Evolutionary conservation across 2,113 vertebrate species (phyloP), one percentile per base, ranked within the genome.

Genomic region (Holacanthus passer): DNA sequence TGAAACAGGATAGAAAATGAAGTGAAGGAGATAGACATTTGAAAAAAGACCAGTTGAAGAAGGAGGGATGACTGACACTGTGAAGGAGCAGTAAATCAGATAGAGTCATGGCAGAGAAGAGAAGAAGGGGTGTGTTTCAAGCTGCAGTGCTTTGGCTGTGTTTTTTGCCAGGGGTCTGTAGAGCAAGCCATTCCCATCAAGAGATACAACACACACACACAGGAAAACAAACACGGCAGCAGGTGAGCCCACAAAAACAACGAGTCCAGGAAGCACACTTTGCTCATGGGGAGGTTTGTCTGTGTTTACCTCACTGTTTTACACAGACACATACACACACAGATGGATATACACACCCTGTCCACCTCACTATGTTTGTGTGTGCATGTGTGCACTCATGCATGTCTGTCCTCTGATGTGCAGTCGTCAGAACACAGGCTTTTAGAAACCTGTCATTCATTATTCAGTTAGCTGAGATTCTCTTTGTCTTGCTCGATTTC

Each of bases 361-460:
- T 20, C 67, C 22, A 58, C 13, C 64, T 67, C 35, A 35, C 47
- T 45, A n/a, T 35, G 68, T 31, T 53, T 48, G 35, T 73, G 31
- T 56, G 39, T 85, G 39, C 9, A 8, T 58, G 31, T 79, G 55
- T 37, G 39, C 73, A 53, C 59, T 72, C 66, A 43, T 66, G 39
- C 43, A 35, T 39, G 29, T 56, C 17, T 75, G 48, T 41, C 27
- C 5, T 47, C 16, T 39, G 56, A 47, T 47, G 37, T 29, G 24
- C 56, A 35, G 32, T 47, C 47, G 59, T 69, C 65, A 68, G 77
- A 62, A 65, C 62, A 37, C 22, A 79, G 47, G 59, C 81, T 89
- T 88, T 84, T 69, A 83, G 74, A 78, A 85, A 85, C 50, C 52
- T 63, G 45, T 81, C 83, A 90, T 93, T 90, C 20, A 93, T 93